phyloP scores from a whole-genome alignment of 2,888 invertebrate genomes.

The Galerucella calmariensis region DNA sequence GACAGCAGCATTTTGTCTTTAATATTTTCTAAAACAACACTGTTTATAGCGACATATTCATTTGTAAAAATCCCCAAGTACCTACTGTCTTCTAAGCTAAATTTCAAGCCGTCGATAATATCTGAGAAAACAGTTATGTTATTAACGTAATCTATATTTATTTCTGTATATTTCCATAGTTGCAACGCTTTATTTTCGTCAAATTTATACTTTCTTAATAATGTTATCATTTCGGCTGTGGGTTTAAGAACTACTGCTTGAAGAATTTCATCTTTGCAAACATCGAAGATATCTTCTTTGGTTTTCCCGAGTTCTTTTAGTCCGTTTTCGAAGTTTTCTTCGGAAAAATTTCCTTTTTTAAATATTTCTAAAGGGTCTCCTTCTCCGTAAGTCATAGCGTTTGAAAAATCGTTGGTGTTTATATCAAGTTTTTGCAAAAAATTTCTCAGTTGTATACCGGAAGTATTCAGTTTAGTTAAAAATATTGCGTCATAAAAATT shows the following conservation, averaged over 20 bases:
- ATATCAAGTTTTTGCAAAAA: conserved; percentile 28
- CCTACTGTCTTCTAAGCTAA: conserved; percentile 22
- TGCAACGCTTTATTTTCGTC: conserved; percentile 20
- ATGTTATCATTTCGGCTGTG: conserved; percentile 6
- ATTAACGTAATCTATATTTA: conserved; percentile 18
- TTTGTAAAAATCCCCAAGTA: conserved; percentile 35
- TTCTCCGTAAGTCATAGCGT: conserved; percentile 34
- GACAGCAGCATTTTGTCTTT: conserved; percentile 29
- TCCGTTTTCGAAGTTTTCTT: conserved; percentile 13
- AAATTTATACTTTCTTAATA: conserved; percentile 25
- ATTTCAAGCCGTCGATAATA: conserved; percentile 20
- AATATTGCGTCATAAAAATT: conserved; percentile 31
- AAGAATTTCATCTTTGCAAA: conserved; percentile 25
- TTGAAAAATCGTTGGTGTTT: conserved; percentile 26
- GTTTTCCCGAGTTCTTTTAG: conserved; percentile 20
- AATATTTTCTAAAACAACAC: conserved; percentile 27
- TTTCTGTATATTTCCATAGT: conserved; percentile 27
- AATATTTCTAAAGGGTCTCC: conserved; percentile 32
- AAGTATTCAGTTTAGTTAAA: conserved; percentile 15
- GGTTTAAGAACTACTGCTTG: not conserved
- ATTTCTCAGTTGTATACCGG: conserved; percentile 29
- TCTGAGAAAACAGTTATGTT: conserved; percentile 22
- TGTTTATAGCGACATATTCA: conserved; percentile 31
- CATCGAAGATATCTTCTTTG: conserved; percentile 28
- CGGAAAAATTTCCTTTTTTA: conserved; percentile 33